Conservation (phyloP, 2,113 vertebrate genomes). For the Calyptomena viridis region DNA sequence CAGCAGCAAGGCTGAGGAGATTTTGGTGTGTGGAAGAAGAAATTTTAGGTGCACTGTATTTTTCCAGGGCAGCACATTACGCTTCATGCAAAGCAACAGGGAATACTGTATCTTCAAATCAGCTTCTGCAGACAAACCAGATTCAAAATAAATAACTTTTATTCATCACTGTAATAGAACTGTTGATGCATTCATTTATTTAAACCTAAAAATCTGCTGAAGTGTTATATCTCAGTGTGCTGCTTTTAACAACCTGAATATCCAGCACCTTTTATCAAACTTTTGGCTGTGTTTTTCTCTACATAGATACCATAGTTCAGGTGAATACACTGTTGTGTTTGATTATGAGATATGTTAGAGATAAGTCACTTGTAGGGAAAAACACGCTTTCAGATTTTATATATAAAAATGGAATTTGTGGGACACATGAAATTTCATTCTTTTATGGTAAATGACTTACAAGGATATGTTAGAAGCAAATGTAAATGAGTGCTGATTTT, state of each 20-base stretch:
- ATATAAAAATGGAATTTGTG: constrained; percentile 39
- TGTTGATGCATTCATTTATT: constrained; percentile 20
- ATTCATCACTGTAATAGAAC: background rate
- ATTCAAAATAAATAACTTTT: constrained; percentile 25
- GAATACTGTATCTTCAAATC: constrained; percentile 8
- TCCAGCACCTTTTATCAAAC: background rate
- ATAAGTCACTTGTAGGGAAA: background rate
- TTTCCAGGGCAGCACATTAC: background rate
- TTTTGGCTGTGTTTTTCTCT: constrained; percentile 9
- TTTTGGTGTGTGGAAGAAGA: background rate
- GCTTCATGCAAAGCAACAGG: background rate
- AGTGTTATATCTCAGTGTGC: background rate
- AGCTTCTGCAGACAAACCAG: background rate
- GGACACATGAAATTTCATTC: background rate
- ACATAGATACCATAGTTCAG: background rate
- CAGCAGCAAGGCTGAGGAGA: background rate
- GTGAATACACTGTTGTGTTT: background rate
- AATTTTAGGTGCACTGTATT: background rate
- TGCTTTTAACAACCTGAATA: background rate
- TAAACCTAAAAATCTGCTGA: constrained; percentile 12
- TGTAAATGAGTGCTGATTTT: constrained; percentile 47
- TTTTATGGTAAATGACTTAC: constrained; percentile 1
- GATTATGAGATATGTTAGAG: background rate
- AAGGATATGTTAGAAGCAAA: background rate
- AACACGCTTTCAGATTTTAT: background rate